A percentile compares a stretch with the other conserved stretches of the same genome.
phyloP scores from a whole-genome alignment of 2,113 vertebrate genomes.

The Platysternon megacephalum region DNA sequence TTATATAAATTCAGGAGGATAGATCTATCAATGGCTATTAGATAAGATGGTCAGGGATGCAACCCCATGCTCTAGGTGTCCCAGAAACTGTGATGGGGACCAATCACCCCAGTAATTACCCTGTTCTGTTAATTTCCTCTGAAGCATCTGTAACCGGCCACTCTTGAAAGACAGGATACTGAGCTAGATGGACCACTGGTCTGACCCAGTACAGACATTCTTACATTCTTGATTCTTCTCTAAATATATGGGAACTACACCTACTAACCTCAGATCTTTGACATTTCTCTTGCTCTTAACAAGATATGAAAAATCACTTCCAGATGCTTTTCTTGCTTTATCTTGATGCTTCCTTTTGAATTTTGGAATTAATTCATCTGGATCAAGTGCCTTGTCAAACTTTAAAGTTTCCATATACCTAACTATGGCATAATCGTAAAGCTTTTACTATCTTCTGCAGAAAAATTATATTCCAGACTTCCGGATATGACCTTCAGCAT shows the following conservation, averaged over 20 bases:
- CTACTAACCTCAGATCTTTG: neutral
- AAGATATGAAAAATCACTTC: neutral
- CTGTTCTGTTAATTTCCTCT: neutral
- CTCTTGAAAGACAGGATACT: neutral
- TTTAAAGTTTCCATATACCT: constrained; percentile 57
- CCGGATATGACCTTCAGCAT: constrained; percentile 61
- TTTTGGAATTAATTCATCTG: constrained; percentile 63
- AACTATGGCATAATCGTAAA: constrained; percentile 68
- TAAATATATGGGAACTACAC: neutral
- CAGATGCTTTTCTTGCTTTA: constrained; percentile 54
- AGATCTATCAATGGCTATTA: neutral
- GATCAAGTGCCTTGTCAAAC: constrained; percentile 63
- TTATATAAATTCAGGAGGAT: neutral
- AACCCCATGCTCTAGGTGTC: neutral
- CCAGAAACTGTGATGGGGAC: neutral
- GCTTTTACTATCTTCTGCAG: constrained; percentile 57
- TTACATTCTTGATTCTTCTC: neutral
- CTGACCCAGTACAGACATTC: neutral
- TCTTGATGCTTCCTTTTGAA: constrained; percentile 51
- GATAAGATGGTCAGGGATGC: neutral
- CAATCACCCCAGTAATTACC: neutral
- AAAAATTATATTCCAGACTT: constrained; percentile 56
- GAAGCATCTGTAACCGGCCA: neutral
- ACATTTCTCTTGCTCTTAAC: constrained; percentile 7
- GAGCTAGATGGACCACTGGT: neutral